These are phyloP conservation scores for Tipula lateralis DNA, from an alignment of 2,888 invertebrate species.

Conservation along the genomic window DNA sequence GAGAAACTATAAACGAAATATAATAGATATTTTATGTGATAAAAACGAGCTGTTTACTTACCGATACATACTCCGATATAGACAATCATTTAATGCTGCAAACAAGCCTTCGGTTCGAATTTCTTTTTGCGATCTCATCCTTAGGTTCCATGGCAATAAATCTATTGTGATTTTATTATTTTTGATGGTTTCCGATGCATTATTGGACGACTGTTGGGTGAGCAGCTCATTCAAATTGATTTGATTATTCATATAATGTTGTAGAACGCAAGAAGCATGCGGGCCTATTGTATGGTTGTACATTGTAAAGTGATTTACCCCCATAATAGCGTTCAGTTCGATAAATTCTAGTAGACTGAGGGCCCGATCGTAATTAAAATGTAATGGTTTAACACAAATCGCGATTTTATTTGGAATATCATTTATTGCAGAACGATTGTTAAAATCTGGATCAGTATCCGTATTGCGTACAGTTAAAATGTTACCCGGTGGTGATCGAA, in stretches of 20 bases:
- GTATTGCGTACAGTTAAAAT: conserved; percentile 60
- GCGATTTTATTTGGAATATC: conserved; percentile 57
- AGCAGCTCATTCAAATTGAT: not conserved
- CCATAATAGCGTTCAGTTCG: conserved; percentile 77
- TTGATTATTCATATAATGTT: conserved; percentile 52
- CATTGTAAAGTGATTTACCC: conserved; percentile 82
- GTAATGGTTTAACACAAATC: conserved; percentile 86
- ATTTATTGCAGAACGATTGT: conserved; percentile 36
- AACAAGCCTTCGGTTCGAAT: conserved; percentile 89
- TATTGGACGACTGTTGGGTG: not conserved
- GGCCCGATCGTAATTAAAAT: conserved; percentile 80
- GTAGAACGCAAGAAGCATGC: conserved; percentile 70
- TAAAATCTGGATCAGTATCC: conserved; percentile 47
- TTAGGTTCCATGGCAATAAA: conserved; percentile 61
- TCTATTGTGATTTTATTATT: conserved; percentile 43
- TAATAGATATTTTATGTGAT: too few relatives aligned
- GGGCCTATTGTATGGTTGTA: conserved; percentile 84
- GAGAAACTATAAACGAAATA: conserved; percentile 63
- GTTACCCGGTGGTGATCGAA: conserved; percentile 60
- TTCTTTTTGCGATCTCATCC: conserved; percentile 81
- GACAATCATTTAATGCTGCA: conserved; percentile 88
- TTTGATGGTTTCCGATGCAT: conserved; percentile 33
- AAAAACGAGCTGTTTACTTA: not conserved
- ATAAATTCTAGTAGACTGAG: conserved; percentile 83
- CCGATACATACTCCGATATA: conserved; percentile 81